A percentile compares a stretch with the other conserved stretches of the same genome.
Conservation (phyloP, 2,797 vertebrate genomes). For the Spea hammondii region DNA sequence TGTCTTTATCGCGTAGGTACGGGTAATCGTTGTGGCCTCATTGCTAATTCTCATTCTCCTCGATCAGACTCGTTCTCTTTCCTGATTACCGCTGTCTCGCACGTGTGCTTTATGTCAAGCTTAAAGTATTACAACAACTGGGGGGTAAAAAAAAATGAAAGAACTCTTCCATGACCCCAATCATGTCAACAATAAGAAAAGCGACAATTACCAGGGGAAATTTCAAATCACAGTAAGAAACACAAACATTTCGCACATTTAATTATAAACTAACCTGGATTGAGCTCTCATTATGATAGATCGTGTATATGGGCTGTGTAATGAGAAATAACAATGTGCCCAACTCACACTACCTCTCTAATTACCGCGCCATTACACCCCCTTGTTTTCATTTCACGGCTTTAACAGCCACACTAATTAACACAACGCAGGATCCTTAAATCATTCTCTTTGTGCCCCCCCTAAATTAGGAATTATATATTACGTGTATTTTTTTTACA, state of each 20-base stretch:
- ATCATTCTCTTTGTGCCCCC: constrained; percentile 5
- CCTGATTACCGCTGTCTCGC: no score
- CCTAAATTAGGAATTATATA: background rate
- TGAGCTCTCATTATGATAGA: constrained; percentile 25
- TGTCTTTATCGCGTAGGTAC: no score
- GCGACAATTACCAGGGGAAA: constrained; percentile 36
- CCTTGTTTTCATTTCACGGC: constrained; percentile 33
- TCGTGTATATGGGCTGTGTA: constrained; percentile 6
- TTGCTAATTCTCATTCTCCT: no score
- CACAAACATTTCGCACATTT: constrained; percentile 22
- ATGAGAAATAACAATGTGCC: constrained; percentile 37
- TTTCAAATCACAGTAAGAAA: constrained; percentile 17
- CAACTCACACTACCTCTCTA: constrained; percentile 31
- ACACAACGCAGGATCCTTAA: constrained; percentile 3
- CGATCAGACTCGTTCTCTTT: no score
- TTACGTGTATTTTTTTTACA: background rate
- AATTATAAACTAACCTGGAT: constrained; percentile 15
- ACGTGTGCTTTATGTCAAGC: no score
- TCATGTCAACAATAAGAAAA: constrained; percentile 37
- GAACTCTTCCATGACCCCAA: constrained; percentile 22
- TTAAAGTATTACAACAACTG: no score
- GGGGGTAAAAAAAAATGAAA: background rate
- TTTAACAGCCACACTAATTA: constrained; percentile 32
- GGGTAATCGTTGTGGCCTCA: no score
- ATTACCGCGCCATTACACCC: constrained; percentile 34